Evolutionary conservation across 1,140 invertebrate genomes (phyloP).

Genomic region (Eriosoma lanigerum): DNA sequence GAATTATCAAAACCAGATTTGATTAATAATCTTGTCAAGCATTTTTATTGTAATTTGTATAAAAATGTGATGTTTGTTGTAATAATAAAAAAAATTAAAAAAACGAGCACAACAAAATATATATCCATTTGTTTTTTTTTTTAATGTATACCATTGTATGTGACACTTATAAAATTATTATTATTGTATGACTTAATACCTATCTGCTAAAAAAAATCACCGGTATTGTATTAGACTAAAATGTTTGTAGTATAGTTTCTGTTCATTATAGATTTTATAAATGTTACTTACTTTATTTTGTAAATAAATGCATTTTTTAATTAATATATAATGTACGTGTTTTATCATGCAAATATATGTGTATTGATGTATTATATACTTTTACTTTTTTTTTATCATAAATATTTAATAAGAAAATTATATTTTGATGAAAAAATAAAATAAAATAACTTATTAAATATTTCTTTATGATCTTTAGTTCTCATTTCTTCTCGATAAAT

Average conservation of each 20-base stretch:
- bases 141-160: neutral
- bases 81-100: too few relatives aligned
- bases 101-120: too few relatives aligned
- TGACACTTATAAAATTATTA: too few relatives aligned
- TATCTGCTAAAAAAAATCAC: neutral
- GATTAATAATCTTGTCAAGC: neutral
- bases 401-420: neutral
- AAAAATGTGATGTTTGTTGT: neutral
- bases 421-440: constrained; percentile 25
- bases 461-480: too few relatives aligned
- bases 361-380: neutral
- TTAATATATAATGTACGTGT: neutral
- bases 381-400: neutral
- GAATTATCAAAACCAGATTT: too few relatives aligned
- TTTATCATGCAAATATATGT: neutral
- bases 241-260: neutral
- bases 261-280: constrained; percentile 6
- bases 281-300: constrained; percentile 12
- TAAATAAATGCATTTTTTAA: constrained; percentile 42
- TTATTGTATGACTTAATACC: neutral
- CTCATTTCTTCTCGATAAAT: too few relatives aligned
- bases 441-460: too few relatives aligned
- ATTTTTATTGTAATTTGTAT: neutral
- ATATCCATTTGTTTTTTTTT: too few relatives aligned
- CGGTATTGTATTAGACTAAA: neutral